Percentiles rank a stretch among this genome's conserved stretches.
phyloP scores from a whole-genome alignment of 2,888 invertebrate species.

The Horisme vitalbata region DNA sequence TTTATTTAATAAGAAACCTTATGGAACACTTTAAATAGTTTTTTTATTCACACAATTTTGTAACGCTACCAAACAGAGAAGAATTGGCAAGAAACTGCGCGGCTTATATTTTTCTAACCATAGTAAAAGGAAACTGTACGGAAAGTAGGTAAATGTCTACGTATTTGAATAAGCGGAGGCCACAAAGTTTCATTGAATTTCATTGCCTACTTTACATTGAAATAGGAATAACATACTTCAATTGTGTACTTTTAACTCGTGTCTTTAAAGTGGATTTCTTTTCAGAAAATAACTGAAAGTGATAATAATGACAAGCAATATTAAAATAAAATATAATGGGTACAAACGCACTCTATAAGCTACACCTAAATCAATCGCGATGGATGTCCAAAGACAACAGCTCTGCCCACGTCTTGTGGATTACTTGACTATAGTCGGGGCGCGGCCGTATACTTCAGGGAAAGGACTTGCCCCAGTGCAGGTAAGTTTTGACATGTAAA shows the following conservation, averaged over 20 bases:
- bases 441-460: constrained; percentile 86
- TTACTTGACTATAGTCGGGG: constrained; percentile 98
- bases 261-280: constrained; percentile 26
- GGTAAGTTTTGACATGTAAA: constrained; percentile 80
- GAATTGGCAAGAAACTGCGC: no score
- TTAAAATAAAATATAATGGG: constrained; percentile 66
- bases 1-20: no score
- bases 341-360: constrained; percentile 48
- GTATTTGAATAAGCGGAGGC: no score
- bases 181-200: no score
- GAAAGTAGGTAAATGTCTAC: no score
- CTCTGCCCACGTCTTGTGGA: constrained; percentile 95
- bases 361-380: constrained; percentile 41
- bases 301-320: constrained; percentile 81
- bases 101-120: no score
- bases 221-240: no score
- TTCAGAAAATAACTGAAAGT: constrained; percentile 52
- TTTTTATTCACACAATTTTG: no score
- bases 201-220: no score
- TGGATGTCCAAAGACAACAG: constrained; percentile 88
- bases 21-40: no score
- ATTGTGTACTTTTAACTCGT: constrained; percentile 11
- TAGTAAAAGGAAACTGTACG: no score
- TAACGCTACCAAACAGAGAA: no score
- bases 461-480: constrained; percentile 89